Conservation (phyloP, 1,140 invertebrate genomes). For the Lepidurus apus region DNA sequence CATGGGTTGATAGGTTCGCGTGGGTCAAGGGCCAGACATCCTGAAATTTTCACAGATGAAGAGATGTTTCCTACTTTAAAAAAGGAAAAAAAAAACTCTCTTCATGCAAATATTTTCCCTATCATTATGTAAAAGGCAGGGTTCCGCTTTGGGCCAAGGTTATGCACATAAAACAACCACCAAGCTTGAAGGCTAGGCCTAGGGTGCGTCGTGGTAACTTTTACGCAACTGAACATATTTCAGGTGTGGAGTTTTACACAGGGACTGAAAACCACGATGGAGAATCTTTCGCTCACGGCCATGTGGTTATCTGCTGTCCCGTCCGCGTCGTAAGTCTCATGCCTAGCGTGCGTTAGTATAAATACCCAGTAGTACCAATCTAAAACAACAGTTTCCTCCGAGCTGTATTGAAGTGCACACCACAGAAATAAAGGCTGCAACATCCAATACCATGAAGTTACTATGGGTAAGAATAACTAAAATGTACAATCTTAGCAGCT, state of each 20-base stretch:
- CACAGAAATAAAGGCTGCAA: not conserved
- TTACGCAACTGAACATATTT: not conserved
- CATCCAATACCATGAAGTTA: not conserved
- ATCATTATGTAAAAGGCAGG: not conserved
- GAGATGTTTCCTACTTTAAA: not conserved
- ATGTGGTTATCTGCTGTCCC: not conserved
- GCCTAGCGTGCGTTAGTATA: not conserved
- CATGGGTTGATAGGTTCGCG: too few relatives aligned
- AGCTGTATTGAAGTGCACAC: not conserved
- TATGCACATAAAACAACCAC: not conserved
- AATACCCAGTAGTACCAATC: not conserved
- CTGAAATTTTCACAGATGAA: too few relatives aligned
- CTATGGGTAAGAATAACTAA: not conserved
- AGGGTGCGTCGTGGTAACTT: not conserved
- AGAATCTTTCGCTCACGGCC: constrained; percentile 13
- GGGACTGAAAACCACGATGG: not conserved
- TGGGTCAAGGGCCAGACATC: too few relatives aligned
- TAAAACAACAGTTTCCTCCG: not conserved
- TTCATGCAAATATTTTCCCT: not conserved
- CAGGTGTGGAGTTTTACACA: not conserved
- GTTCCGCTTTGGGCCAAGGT: not conserved
- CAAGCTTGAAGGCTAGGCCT: not conserved
- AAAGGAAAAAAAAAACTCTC: not conserved
- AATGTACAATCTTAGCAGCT: not conserved
- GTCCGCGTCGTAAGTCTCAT: not conserved